A percentile compares a stretch with the other conserved stretches of the same genome.
Evolutionary conservation across 2,797 vertebrate genomes (phyloP).

Genomic region (Hippopotamyrus pictus): DNA sequence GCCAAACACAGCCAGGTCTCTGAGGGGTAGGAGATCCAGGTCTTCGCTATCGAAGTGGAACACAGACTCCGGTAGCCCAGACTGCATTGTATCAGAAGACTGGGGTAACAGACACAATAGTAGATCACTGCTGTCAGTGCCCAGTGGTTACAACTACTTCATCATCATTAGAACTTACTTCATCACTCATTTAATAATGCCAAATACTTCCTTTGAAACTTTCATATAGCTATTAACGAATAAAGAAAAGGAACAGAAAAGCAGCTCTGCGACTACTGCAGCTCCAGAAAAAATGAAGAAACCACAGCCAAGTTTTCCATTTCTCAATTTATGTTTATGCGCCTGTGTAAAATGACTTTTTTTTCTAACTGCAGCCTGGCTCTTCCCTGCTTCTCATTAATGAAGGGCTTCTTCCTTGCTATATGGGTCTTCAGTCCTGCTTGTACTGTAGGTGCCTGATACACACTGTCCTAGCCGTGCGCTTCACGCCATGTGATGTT

Average conservation of each 20-base stretch:
- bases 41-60: conserved; percentile 70
- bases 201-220: background rate
- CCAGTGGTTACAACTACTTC: background rate
- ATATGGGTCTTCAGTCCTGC: background rate
- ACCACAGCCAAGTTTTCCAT: background rate
- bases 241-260: background rate
- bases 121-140: background rate
- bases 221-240: background rate
- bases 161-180: background rate
- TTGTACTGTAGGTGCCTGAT: background rate
- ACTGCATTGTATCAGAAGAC: conserved; percentile 44
- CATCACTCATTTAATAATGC: background rate
- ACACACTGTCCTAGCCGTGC: background rate
- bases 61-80: conserved; percentile 53
- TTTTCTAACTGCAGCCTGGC: background rate
- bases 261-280: background rate
- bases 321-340: background rate
- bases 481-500: background rate
- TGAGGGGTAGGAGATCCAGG: conserved; percentile 67
- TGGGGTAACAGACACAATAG: conserved; percentile 24
- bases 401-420: background rate
- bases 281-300: background rate
- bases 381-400: background rate
- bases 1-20: conserved; percentile 69
- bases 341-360: background rate